Base-by-base conservation (phyloP, 2,797 vertebrate species). In the Danio albolineatus region DNA sequence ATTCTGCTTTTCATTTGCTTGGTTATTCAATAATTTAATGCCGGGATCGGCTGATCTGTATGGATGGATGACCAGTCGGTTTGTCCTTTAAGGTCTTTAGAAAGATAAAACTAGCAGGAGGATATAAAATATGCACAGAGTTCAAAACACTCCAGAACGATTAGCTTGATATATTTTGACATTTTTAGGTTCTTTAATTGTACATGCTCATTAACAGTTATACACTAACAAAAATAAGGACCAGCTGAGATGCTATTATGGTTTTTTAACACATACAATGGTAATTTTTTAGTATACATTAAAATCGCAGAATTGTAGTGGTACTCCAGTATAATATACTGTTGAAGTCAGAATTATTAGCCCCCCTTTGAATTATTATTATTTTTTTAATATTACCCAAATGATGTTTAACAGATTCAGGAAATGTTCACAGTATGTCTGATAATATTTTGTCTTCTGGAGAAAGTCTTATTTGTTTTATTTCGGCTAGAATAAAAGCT, bases 1-100 rank as follows among this genome's bases (percentile, higher is more conserved):
- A 90, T 90, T 89, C 80, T 59, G 86, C 86, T 88, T 90, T 80
- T 85, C 90, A 89, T 83, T 76, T 51, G 85, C 83, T 85, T 90
- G 89, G 91, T 90, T 91, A 90, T 87, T 90, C 83, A 76, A 83
- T 46, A 66, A 61, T 73, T 80, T 84, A 75, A 84, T 75, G 78
- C 79, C 28, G 44, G 86, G 81, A 86, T 85, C 85, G 71, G 73
- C 60, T 83, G 90, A 89, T 89, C 73, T 77, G 85, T 88, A 85
- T 87, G 89, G 89, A 82, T 7, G n/a, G 8, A 79, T 56, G 84
- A 61, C 38, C 28, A 48, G 57, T 54, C 71, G 43, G 83, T n/a
- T 21, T 19, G 36, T 67, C 44, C 43, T 73, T 70, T 46, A 49
- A 72, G 16, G 44, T 48, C 38, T 48, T 60, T 64, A 65, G 7